phyloP scores from a whole-genome alignment of 1,140 invertebrate species.

The Drosophila navojoa region DNA sequence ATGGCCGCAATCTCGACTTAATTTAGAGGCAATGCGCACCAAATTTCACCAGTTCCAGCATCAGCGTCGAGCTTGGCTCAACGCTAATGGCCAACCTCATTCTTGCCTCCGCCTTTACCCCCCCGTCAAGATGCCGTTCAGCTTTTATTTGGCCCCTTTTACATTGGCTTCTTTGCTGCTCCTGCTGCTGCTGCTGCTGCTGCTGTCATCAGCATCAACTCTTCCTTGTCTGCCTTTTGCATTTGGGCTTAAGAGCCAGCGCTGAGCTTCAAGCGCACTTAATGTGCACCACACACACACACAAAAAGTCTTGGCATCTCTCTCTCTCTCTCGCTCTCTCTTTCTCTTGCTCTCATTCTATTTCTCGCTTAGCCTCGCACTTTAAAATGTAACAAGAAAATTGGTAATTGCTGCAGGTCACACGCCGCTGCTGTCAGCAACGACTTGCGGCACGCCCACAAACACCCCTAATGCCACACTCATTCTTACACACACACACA shows the following conservation, averaged over 20 bases:
- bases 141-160: background rate
- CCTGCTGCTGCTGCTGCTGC: conserved; percentile 26
- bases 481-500: background rate
- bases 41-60: background rate
- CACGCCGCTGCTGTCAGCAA: conserved; percentile 36
- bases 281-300: conserved; percentile 50
- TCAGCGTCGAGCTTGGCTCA: background rate
- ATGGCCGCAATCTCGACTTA: conserved; percentile 19
- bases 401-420: conserved; percentile 77
- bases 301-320: conserved; percentile 31
- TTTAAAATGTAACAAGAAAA: conserved; percentile 74
- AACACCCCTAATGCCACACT: conserved; percentile 16
- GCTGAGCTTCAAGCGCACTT: conserved; percentile 59
- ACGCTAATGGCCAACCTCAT: conserved; percentile 43
- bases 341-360: conserved; percentile 6
- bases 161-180: conserved; percentile 13
- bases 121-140: background rate
- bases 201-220: conserved; percentile 66
- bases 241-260: conserved; percentile 25
- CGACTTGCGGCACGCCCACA: conserved; percentile 33
- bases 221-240: conserved; percentile 33
- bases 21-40: conserved; percentile 20
- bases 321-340: conserved; percentile 8
- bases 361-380: conserved; percentile 21
- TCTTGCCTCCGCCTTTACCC: conserved; percentile 7